Percentiles rank a stretch among this genome's conserved stretches.
Evolutionary conservation across 2,113 vertebrate genomes (phyloP).

Genomic region (Vombatus ursinus): DNA sequence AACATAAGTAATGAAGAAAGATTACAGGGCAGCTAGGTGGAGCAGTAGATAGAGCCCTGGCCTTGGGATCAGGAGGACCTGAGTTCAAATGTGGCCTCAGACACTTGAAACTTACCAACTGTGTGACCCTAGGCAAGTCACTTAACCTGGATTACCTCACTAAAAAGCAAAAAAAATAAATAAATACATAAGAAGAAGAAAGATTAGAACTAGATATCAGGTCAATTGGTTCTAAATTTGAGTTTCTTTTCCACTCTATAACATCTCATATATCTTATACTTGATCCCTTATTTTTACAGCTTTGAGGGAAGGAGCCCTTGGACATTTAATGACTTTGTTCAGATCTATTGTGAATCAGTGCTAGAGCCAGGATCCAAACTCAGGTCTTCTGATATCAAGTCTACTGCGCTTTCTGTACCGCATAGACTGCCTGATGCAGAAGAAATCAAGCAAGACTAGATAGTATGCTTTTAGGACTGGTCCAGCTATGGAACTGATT

Average conservation of each 20-base stretch:
- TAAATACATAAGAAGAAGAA: no score
- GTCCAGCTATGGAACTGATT: not conserved
- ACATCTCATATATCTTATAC: not conserved
- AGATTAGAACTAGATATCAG: no score
- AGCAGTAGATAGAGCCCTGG: no score
- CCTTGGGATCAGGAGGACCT: no score
- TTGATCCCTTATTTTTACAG: not conserved
- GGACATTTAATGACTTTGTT: not conserved
- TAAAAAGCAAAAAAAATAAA: no score
- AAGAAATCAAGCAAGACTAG: not conserved
- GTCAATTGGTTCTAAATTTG: not conserved
- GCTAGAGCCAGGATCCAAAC: not conserved
- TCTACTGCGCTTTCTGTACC: no score
- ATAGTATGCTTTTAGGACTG: not conserved
- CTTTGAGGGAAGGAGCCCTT: not conserved
- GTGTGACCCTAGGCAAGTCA: no score
- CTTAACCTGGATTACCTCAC: no score
- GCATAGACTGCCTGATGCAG: not conserved
- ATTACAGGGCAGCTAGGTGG: not conserved
- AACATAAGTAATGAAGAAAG: not conserved
- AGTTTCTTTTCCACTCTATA: not conserved
- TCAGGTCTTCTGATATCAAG: not conserved
- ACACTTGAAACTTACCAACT: no score
- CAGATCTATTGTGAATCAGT: not conserved
- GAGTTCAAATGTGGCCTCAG: no score